Percentiles rank a stretch among this genome's conserved stretches.
Evolutionary conservation across 2,888 invertebrate species (phyloP).

Genomic region (Trissolcus japonicus): DNA sequence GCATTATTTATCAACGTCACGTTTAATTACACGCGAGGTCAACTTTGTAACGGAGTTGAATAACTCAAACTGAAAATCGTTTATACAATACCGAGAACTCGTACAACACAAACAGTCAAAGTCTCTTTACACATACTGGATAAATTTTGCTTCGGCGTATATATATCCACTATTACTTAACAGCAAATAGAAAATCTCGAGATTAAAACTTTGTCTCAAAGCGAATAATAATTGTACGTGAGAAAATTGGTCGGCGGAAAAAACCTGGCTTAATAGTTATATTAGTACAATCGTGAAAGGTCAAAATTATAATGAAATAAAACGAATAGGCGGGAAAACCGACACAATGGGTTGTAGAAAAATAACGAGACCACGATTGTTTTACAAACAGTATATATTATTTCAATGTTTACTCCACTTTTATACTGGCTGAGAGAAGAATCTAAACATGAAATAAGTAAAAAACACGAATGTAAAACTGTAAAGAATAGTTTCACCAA

Average conservation of each 20-base stretch:
- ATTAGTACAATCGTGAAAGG: background rate
- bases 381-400: constrained; percentile 66
- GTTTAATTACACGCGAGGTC: no score
- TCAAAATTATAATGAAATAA: constrained; percentile 2
- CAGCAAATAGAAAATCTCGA: no score
- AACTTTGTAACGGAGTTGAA: no score
- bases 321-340: constrained; percentile 16
- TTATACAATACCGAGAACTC: no score
- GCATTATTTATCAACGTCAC: no score
- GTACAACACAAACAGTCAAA: no score
- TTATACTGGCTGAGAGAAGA: constrained; percentile 69
- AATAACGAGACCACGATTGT: constrained; percentile 44
- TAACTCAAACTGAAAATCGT: no score
- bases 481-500: constrained; percentile 65
- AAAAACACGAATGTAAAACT: constrained; percentile 68
- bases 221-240: background rate
- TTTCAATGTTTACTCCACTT: constrained; percentile 61
- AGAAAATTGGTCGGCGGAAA: no score
- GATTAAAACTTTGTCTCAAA: background rate
- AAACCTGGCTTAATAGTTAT: background rate
- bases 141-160: no score
- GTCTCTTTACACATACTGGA: no score
- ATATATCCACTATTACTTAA: no score
- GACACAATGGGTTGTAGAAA: constrained; percentile 14
- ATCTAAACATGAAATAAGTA: constrained; percentile 68